Percentiles rank a stretch among this genome's conserved stretches.
These are phyloP conservation scores for Chroicocephalus ridibundus DNA, from an alignment of 2,113 vertebrate species.

Conservation along the genomic window DNA sequence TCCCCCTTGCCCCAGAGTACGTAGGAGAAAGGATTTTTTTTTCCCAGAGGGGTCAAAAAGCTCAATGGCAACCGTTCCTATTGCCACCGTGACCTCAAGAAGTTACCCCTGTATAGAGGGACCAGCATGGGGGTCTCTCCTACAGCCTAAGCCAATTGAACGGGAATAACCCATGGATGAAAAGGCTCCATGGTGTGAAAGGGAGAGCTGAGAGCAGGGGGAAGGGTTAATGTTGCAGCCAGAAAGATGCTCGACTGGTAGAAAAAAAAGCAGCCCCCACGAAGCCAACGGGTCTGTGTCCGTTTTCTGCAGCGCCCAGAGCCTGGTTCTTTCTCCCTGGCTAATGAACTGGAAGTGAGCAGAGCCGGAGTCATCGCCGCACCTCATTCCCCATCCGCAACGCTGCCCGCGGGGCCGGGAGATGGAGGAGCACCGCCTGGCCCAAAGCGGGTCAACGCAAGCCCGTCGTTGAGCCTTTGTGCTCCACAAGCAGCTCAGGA, in stretches of 20 bases:
- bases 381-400: neutral
- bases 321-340: constrained; percentile 18
- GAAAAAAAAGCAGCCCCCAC: neutral
- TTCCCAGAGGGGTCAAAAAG: neutral
- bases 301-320: neutral
- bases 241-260: neutral
- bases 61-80: neutral
- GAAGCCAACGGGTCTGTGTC: neutral
- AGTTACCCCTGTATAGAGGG: rapidly evolving
- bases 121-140: neutral
- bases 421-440: neutral
- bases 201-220: neutral
- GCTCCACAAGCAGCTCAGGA: neutral
- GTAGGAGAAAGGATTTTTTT: neutral
- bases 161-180: neutral
- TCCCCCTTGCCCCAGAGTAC: neutral
- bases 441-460: neutral
- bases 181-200: neutral
- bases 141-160: neutral
- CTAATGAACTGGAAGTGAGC: constrained; percentile 40
- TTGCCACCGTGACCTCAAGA: neutral
- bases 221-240: constrained; percentile 28
- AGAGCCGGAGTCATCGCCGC: neutral
- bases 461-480: neutral
- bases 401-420: neutral